Base-by-base conservation (phyloP, 2,113 vertebrate species). In the Tychaedon coryphoeus region DNA sequence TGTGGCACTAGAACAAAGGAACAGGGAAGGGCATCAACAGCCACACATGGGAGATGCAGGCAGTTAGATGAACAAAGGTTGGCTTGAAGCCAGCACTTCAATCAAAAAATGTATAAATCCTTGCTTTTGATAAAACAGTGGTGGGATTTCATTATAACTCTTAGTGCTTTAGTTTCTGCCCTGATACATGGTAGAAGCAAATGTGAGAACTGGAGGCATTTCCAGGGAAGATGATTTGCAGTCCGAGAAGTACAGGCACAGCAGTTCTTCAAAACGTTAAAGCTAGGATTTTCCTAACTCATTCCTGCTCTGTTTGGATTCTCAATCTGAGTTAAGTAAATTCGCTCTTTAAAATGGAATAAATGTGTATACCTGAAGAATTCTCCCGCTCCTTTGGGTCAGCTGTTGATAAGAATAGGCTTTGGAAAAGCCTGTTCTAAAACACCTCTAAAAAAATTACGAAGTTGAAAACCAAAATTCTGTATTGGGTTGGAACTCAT, bases 11-110 rank as follows among this genome's bases (percentile, higher is more conserved):
- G 53, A 67, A 26, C 22, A 72, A 67, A 62, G 20, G 6, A 83
- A 34, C 19, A 14, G 10, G 20, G 43, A 80, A 2, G 6, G 33
- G 28, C 19, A 48, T 62, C 0, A 0, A 25, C 26, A 87, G 20
- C 14, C 25, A 64, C 12, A 47, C 3, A 2, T 45, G 15, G 43
- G 54, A 76, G 34, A 76, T 23, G 5, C 11, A 60, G 34, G 6
- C 15, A 69, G 29, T 56, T 33, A 65, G 23, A 43, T 42, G 29
- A 54, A 80, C 7, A 58, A 71, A 72, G 72, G 19, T 19, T 51
- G 47, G 4, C 5, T 33, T 43, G 20, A 85, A 77, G n/a, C 4
- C 74, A 51, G 7, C 6, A 43, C 3, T 61, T 81, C 7, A 61
- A 34, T 38, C 20, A 51, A 69, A 2, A 5, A 73, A 53, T 42